Conservation (phyloP, 2,797 vertebrate genomes). For the Tolypeutes matacus region DNA sequence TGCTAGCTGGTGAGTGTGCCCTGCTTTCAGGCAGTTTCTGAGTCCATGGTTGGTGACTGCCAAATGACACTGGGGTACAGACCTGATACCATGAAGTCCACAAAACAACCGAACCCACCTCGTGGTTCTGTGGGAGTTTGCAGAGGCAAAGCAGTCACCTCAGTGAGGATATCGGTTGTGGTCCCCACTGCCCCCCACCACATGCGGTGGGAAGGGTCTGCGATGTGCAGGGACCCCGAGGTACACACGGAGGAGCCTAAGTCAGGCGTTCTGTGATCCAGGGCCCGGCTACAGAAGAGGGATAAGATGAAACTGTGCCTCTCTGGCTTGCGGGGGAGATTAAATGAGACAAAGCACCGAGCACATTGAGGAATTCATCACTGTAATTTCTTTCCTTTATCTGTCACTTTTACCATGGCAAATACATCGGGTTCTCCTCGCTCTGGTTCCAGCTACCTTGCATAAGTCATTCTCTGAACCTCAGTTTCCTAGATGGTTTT, state of each 20-base stretch:
- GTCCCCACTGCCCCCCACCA: rapidly evolving
- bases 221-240: not conserved
- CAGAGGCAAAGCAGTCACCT: not conserved
- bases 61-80: not conserved
- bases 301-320: not conserved
- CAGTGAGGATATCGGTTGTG: not conserved
- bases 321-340: not conserved
- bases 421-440: not conserved
- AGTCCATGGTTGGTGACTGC: not conserved
- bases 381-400: not conserved
- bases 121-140: not conserved
- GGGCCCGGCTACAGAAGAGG: not conserved
- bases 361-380: not conserved
- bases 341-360: not conserved
- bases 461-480: not conserved
- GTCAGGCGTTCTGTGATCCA: not conserved
- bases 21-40: not conserved
- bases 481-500: not conserved
- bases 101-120: not conserved
- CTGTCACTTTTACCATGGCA: not conserved
- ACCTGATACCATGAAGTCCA: no score
- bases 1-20: not conserved
- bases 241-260: not conserved
- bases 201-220: rapidly evolving
- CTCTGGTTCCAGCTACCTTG: not conserved